Percentiles rank a stretch among this genome's conserved stretches.
Evolutionary conservation across 2,797 vertebrate species (phyloP).

Genomic region (Tiaroga cobitis): DNA sequence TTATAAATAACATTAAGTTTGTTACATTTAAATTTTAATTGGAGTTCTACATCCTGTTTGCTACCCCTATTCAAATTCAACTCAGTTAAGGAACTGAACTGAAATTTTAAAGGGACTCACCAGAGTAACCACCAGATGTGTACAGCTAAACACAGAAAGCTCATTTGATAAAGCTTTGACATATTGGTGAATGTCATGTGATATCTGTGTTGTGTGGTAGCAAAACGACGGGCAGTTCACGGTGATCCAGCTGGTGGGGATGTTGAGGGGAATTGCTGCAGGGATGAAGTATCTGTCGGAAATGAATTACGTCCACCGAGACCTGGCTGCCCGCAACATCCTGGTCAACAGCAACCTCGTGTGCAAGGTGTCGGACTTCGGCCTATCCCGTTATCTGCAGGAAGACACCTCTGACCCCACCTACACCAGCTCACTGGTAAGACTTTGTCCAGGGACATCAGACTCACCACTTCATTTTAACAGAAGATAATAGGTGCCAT

Average conservation of each 20-base stretch:
- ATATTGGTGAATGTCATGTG: not conserved
- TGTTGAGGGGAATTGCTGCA: slow-evolving; percentile 95
- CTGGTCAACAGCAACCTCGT: slow-evolving; percentile 98
- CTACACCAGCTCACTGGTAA: slow-evolving; percentile 96
- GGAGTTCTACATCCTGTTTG: not conserved
- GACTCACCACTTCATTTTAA: not conserved
- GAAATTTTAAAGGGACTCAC: not conserved
- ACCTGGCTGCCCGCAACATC: slow-evolving; percentile 96
- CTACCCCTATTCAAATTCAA: not conserved
- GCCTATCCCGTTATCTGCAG: slow-evolving; percentile 95
- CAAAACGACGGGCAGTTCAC: slow-evolving; percentile 99
- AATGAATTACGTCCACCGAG: slow-evolving; percentile 98
- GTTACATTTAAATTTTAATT: not conserved
- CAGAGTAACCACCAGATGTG: not conserved
- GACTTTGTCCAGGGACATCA: slow-evolving; percentile 62
- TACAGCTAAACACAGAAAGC: not conserved
- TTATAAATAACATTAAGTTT: not conserved
- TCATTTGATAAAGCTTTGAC: not conserved
- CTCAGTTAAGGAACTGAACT: not conserved
- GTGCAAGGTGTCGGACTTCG: slow-evolving; percentile 98
- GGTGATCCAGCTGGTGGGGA: slow-evolving; percentile 96
- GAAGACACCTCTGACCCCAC: slow-evolving; percentile 97
- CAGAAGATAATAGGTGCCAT: not conserved
- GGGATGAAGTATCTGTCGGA: slow-evolving; percentile 98
- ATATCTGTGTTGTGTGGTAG: slow-evolving; percentile 69